Evolutionary conservation across 2,888 invertebrate species (phyloP).

Genomic region (Mycogona germanica): DNA sequence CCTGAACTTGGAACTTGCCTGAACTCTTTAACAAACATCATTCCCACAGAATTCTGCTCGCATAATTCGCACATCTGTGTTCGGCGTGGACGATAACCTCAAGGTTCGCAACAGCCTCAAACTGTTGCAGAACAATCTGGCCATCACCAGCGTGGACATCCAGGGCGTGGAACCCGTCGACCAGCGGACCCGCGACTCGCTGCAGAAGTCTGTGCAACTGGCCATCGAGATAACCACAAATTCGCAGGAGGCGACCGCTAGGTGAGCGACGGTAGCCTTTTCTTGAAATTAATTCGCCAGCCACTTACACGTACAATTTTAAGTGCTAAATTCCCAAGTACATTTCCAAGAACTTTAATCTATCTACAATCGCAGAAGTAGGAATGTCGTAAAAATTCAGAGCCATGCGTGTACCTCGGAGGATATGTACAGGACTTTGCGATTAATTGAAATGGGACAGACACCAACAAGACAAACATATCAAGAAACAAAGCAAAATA

Average conservation of each 20-base stretch:
- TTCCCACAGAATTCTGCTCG: conserved; percentile 36
- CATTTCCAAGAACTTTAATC: no score
- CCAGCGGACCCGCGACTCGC: conserved; percentile 39
- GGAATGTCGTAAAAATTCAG: no score
- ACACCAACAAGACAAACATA: no score
- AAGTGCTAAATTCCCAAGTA: no score
- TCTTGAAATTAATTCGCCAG: no score
- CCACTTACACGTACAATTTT: no score
- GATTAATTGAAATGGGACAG: no score
- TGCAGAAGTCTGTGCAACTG: conserved; percentile 41
- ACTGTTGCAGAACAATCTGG: conserved; percentile 38
- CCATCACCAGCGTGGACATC: conserved; percentile 40
- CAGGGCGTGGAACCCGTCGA: conserved; percentile 42
- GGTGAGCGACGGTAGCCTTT: no score
- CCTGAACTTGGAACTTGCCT: neutral
- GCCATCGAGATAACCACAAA: conserved; percentile 43
- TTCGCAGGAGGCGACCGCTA: conserved; percentile 41
- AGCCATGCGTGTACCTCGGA: no score
- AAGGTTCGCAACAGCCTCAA: conserved; percentile 35
- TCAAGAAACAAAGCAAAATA: no score
- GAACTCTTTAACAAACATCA: neutral
- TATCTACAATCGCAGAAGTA: no score
- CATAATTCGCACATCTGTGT: conserved; percentile 39
- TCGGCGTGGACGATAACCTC: conserved; percentile 37
- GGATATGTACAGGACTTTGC: no score